A percentile compares a stretch with the other conserved stretches of the same genome.
Evolutionary conservation across 2,113 vertebrate species (phyloP).

Genomic region (Sterrhoptilus dennistouni): DNA sequence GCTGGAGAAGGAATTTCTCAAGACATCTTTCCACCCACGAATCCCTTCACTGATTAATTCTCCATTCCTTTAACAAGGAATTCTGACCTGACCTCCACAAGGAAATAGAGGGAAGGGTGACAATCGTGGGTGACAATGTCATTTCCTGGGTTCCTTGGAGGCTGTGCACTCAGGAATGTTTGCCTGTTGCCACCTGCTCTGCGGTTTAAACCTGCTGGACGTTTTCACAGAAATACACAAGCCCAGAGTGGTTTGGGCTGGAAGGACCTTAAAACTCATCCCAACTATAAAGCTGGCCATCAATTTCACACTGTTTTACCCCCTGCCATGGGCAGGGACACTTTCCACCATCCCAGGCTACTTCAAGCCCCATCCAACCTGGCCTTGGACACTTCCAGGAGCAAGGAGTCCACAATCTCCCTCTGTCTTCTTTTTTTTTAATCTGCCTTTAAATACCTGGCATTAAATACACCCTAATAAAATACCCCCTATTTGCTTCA

Average conservation of each 20-base stretch:
- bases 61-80: background rate
- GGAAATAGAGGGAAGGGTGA: background rate
- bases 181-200: background rate
- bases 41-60: background rate
- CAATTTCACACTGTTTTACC: rapidly evolving
- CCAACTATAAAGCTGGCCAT: rapidly evolving
- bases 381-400: background rate
- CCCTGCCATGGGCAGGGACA: background rate
- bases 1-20: background rate
- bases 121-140: rapidly evolving
- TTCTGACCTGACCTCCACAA: background rate
- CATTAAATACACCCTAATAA: background rate
- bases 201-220: background rate
- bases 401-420: background rate
- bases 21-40: background rate
- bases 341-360: background rate
- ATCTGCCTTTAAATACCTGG: background rate
- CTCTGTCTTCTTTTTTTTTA: background rate
- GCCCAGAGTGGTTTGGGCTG: background rate
- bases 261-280: background rate
- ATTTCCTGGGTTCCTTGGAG: background rate
- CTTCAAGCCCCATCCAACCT: background rate
- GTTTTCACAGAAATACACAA: background rate
- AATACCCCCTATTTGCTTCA: background rate
- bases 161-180: background rate